Conservation (phyloP, 1,140 invertebrate genomes). For the Muscidifurax raptorellus region DNA sequence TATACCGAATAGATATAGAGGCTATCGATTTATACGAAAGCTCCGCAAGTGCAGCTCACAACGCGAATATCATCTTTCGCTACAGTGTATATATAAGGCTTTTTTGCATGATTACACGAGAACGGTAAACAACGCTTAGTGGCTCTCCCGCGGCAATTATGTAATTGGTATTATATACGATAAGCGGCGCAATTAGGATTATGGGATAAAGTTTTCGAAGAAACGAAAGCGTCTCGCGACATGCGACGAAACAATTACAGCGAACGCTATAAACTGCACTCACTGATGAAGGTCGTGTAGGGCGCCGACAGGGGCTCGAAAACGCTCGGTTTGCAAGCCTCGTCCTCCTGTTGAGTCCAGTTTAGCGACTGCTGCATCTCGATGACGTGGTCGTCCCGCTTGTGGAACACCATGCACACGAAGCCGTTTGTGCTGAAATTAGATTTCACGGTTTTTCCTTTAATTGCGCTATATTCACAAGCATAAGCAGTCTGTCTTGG, state of each 20-base stretch:
- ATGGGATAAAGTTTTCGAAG: neutral
- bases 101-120: too few relatives aligned
- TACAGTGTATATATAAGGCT: too few relatives aligned
- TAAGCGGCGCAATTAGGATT: neutral
- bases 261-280: conserved; percentile 54
- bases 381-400: conserved; percentile 77
- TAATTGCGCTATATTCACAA: too few relatives aligned
- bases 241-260: conserved; percentile 36
- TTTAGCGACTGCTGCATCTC: conserved; percentile 77
- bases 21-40: neutral
- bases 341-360: conserved; percentile 73
- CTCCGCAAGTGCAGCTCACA: neutral
- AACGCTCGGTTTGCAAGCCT: conserved; percentile 67
- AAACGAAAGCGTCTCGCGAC: neutral
- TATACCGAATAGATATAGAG: too few relatives aligned
- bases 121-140: too few relatives aligned
- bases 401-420: conserved; percentile 77
- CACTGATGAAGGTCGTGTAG: conserved; percentile 73
- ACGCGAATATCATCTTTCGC: too few relatives aligned
- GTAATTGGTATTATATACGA: too few relatives aligned
- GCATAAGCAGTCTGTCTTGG: too few relatives aligned
- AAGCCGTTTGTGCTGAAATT: conserved; percentile 77
- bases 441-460: neutral
- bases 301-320: conserved; percentile 69
- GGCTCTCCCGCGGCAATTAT: too few relatives aligned